These are phyloP conservation scores for Pitangus sulphuratus DNA, from an alignment of 2,797 vertebrate genomes.

Conservation along the genomic window DNA sequence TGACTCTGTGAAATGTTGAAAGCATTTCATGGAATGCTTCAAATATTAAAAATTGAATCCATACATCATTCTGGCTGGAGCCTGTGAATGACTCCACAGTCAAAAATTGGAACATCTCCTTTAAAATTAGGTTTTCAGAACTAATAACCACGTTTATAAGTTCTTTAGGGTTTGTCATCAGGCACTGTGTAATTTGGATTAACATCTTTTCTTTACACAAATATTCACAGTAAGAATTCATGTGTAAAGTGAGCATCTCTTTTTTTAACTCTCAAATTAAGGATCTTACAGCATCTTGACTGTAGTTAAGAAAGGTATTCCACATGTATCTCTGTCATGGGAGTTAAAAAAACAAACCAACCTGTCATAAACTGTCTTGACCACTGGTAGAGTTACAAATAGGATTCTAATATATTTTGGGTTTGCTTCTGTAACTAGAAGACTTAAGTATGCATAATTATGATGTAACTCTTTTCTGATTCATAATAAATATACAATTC, in stretches of 20 bases:
- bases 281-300: background rate
- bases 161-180: background rate
- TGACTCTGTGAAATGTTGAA: background rate
- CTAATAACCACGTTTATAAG: background rate
- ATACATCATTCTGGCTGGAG: background rate
- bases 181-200: background rate
- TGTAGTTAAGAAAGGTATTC: background rate
- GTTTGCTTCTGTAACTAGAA: background rate
- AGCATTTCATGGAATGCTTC: background rate
- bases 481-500: background rate
- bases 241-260: background rate
- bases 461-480: background rate
- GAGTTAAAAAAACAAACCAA: fast-evolving
- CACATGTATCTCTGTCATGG: background rate
- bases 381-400: background rate
- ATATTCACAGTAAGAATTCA: background rate
- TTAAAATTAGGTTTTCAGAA: background rate
- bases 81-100: background rate
- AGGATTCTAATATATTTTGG: background rate
- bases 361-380: background rate
- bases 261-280: background rate
- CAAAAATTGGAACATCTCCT: background rate
- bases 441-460: background rate
- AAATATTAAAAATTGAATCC: background rate
- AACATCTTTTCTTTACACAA: background rate